These are phyloP conservation scores for Cryptus armator DNA, from an alignment of 2,888 invertebrate species.

Conservation along the genomic window DNA sequence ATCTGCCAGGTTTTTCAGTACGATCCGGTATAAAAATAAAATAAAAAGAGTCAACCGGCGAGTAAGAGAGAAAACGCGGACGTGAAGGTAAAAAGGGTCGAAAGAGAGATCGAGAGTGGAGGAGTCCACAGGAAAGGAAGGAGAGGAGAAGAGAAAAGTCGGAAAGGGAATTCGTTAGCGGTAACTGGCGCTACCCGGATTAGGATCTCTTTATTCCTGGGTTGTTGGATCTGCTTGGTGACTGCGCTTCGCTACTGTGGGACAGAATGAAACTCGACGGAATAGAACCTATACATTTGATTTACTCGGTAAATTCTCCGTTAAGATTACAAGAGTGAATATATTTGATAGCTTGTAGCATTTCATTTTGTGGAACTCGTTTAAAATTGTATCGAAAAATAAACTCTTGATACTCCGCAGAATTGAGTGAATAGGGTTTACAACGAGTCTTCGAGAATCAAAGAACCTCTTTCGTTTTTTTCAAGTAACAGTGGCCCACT, in stretches of 20 bases:
- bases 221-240: constrained; percentile 69
- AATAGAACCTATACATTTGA: constrained; percentile 72
- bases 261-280: constrained; percentile 70
- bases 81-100: constrained; percentile 32
- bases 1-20: constrained; percentile 78
- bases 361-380: neutral
- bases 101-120: constrained; percentile 61
- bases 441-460: neutral
- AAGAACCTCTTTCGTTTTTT: neutral
- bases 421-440: no score
- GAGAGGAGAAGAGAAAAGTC: constrained; percentile 70
- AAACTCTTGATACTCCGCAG: neutral
- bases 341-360: neutral
- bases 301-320: constrained; percentile 13
- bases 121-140: constrained; percentile 60
- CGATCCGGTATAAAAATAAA: constrained; percentile 46
- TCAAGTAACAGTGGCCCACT: constrained; percentile 69
- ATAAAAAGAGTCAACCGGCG: constrained; percentile 50
- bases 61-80: constrained; percentile 51
- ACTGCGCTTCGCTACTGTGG: constrained; percentile 24
- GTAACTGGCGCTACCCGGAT: constrained; percentile 79
- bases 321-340: neutral
- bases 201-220: constrained; percentile 77
- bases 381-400: neutral
- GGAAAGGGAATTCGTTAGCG: constrained; percentile 82